phyloP scores from a whole-genome alignment of 2,113 vertebrate species.

The Columba livia region DNA sequence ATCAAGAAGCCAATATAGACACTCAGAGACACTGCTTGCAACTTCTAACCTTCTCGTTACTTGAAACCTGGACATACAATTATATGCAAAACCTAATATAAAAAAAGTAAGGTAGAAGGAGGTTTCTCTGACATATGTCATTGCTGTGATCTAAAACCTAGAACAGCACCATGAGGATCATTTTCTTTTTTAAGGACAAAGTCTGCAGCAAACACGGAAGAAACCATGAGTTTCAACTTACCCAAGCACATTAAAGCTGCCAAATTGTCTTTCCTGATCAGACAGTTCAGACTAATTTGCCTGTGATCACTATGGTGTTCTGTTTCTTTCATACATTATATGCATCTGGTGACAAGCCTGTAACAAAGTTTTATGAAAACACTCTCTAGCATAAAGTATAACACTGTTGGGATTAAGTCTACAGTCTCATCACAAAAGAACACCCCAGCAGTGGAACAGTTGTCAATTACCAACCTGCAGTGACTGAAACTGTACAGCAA shows the following conservation, averaged over 20 bases:
- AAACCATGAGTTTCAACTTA: neutral
- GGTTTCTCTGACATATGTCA: neutral
- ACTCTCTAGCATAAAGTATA: neutral
- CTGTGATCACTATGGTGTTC: neutral
- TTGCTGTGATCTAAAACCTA: neutral
- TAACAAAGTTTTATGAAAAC: neutral
- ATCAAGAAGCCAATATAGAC: neutral
- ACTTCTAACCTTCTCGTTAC: neutral
- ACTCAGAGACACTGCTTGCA: neutral
- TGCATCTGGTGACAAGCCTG: neutral
- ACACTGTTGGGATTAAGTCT: neutral
- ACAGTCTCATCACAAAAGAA: neutral
- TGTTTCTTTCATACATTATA: neutral
- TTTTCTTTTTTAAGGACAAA: neutral
- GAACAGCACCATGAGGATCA: neutral
- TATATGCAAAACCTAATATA: neutral
- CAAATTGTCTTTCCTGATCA: neutral
- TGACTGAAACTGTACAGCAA: neutral
- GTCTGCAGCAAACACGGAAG: neutral
- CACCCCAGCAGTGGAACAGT: neutral
- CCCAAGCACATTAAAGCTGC: neutral
- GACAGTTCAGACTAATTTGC: neutral
- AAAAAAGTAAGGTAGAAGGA: neutral
- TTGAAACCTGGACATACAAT: neutral
- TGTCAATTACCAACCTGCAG: neutral